Base-by-base conservation (phyloP, 2,888 invertebrate genomes). In the Acleris literana region DNA sequence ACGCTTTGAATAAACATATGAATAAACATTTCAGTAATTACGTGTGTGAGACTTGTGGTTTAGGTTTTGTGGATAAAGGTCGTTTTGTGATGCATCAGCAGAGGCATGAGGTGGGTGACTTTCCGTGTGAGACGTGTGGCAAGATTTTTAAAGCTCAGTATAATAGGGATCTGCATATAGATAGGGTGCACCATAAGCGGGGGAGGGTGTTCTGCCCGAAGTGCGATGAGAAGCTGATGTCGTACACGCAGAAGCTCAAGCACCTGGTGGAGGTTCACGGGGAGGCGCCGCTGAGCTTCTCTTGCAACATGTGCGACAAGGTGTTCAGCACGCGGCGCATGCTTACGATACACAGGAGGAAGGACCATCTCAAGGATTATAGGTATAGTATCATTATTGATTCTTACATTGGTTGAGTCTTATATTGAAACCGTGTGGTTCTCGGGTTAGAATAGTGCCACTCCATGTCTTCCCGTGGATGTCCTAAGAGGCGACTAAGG, bases 1-100 rank as follows among this genome's bases (percentile, higher is more conserved):
- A 92, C 59, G 90, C 91, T 0, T 66, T 92, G 25, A 91, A 92
- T 62, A 89, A 87, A 6, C 92, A 92, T 64, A 92, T 92, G 91
- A 90, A 91, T 22, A 86, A 82, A 5, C 92, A 92, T 72, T 92
- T 80, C 20, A 88, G 86, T 68, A 92, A 91, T 58, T 90, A 84
- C 72, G 88, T 91, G 2, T 92, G 90, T 33, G 90, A 92, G 51
- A 87, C 87, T 0, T 90, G 91, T 25, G 91, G 91, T 0, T 59
- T 91, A 11, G 90, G 91, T 60, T 84, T 84, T 17, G 80, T 83
- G 4, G 84, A 83, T 39, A 75, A 76, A 9, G 85, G 86, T 0
- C 69, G 90, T 3, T 88, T 90, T 17, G 75, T 87, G 70, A 88
- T 90, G 86, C 91, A 92, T 44, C 88, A 87, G n/a, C 82, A 86